These are phyloP conservation scores for Echiichthys vipera DNA, from an alignment of 2,797 vertebrate genomes.

Conservation along the genomic window DNA sequence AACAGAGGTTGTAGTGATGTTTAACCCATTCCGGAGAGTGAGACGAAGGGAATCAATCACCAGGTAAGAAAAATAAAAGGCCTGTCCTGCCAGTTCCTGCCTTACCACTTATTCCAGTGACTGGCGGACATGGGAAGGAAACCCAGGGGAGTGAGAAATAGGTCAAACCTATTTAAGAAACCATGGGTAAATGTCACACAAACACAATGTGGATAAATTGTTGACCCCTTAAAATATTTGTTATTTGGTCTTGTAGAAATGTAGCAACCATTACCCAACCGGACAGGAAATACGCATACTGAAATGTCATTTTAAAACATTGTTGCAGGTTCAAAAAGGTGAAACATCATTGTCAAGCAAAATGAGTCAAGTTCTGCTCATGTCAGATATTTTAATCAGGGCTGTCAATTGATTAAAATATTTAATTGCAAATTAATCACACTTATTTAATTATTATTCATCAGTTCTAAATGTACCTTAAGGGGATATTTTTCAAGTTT, in stretches of 20 bases:
- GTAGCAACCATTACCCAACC: not conserved
- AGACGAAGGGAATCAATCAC: slow-evolving; percentile 78
- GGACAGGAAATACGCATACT: not conserved
- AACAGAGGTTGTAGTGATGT: slow-evolving; percentile 66
- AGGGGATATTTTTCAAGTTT: too few species aligned
- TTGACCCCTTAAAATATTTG: slow-evolving; percentile 44
- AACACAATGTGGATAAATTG: slow-evolving; percentile 47
- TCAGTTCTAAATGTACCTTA: too few species aligned
- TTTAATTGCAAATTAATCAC: too few species aligned
- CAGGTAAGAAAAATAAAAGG: slow-evolving; percentile 15
- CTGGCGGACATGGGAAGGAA: slow-evolving; percentile 53
- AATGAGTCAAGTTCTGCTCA: not conserved
- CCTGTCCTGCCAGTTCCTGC: slow-evolving; percentile 47
- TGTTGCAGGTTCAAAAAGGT: not conserved
- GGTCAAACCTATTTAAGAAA: slow-evolving; percentile 72
- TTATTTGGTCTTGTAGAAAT: slow-evolving; percentile 23
- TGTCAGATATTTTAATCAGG: too few species aligned
- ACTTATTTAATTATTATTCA: too few species aligned
- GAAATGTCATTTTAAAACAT: slow-evolving; percentile 6
- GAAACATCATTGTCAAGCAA: not conserved
- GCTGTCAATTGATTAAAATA: too few species aligned
- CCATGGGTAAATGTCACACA: slow-evolving; percentile 50
- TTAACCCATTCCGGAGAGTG: slow-evolving; percentile 76
- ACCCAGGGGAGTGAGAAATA: slow-evolving; percentile 46
- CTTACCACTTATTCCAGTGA: slow-evolving; percentile 51